Evolutionary conservation across 2,888 invertebrate genomes (phyloP), one percentile per base, ranked within the genome.

Genomic region (Coleophora deauratella): DNA sequence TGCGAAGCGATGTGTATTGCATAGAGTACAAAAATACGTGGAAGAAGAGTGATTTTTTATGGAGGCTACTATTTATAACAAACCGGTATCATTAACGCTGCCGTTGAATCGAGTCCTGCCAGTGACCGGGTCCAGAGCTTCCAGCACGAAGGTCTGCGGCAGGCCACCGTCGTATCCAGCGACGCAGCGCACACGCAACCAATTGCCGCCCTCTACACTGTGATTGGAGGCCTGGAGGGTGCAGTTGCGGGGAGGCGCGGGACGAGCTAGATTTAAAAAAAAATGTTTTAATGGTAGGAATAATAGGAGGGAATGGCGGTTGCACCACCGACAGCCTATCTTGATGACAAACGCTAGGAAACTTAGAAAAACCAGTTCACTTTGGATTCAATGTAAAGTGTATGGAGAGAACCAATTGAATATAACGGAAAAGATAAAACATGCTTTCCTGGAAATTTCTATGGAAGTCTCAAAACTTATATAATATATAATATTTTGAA

Each of bases 121-220:
- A 12, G 92, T 92, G 55, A 88, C 77, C 0, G 92, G 91, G 57
- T 94, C 94, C 58, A 93, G 90, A 1, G 95, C 94, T 71, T 96
- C 95, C 44, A 96, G 77, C 40, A 93, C 85, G 76, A 96, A 96
- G 49, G 91, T 90, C 72, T 96, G 96, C 33, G 93, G 93, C 44
- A 96, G 87, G 0, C 96, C 96, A 1, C 96, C 96, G 63, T 96
- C 95, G 71, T 95, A 95, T 35, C 96, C 96, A 0, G 93, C 90
- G 44, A 93, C 90, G 72, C 96, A 96, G 58, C 94, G 93, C 44
- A 96, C 90, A 61, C 93, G 92, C 62, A 96, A 78, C 85, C 88
- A 77, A 34, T 55, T 62, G 10, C 59, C 54, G 4, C 71, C 71
- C 55, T 88, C 86, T 51, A 80, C 68, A 62, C 85, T 76, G 65